Base-by-base conservation (phyloP, 2,797 vertebrate genomes). In the Rhynchotus rufescens region DNA sequence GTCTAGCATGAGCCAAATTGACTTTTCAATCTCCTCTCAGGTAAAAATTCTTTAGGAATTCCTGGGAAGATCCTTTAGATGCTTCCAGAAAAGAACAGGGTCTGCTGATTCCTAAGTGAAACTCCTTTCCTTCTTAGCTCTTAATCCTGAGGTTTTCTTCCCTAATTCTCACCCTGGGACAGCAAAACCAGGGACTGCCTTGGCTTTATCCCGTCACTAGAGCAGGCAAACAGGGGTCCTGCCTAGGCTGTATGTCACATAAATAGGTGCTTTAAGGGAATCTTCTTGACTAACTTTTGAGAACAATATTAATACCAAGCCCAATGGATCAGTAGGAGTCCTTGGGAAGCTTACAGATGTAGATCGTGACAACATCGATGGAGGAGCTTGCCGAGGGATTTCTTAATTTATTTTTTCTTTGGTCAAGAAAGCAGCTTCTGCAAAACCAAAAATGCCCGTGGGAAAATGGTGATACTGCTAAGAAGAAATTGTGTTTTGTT, bases 11-110 rank as follows among this genome's bases (percentile, higher is more conserved):
- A 88, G 65, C 22, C 40, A 84, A 80, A 88, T 45, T 17, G 74
- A 84, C 22, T 60, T 76, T 23, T 66, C 52, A 28, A 71, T 40
- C 6, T 4, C 45, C 26, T 88, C 81, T 40, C 16, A 38, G 1
- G 3, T 42, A 59, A 89, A 64, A 88, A 84, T 68, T 57, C 20
- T 45, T 68, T 61, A 65, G 61, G 88, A 89, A 91, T 26, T 56
- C 71, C 25, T 49, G 44, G 17, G 10, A 87, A 90, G 56, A 75
- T 14, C 26, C n/a, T 21, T 44, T 10, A 42, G 30, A 4, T 13
- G 1, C 57, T 74, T 81, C 44, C 12, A 38, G 30, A 65, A 67
- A 88, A 85, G 19, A 89, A 16, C 11, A 9, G 21, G 26, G 19
- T 26, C 44, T 84, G 73, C n/a, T 5, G 3, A 34, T 15, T 74